Percentiles rank a stretch among this genome's conserved stretches.
These are phyloP conservation scores for Pogona vitticeps DNA, from an alignment of 2,113 vertebrate genomes.

Conservation along the genomic window DNA sequence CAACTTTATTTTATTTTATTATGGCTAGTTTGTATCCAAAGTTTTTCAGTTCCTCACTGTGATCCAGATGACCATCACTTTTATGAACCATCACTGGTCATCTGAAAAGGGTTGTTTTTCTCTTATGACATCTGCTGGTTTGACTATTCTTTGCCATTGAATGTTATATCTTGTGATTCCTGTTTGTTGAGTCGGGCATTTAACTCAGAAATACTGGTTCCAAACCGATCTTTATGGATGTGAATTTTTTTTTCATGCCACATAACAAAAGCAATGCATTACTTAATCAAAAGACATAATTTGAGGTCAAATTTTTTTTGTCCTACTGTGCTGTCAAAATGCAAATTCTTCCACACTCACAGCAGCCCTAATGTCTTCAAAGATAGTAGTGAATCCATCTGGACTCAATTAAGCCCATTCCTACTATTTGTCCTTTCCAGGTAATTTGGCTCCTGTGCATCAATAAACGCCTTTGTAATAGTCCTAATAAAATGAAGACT, in stretches of 20 bases:
- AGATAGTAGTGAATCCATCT: background rate
- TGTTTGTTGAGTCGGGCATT: background rate
- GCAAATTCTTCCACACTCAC: background rate
- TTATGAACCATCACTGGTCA: background rate
- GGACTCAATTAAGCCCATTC: conserved; percentile 22
- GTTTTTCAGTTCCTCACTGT: background rate
- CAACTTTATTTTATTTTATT: background rate
- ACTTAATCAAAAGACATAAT: background rate
- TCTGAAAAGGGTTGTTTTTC: background rate
- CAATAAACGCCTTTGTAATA: conserved; percentile 15
- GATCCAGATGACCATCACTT: background rate
- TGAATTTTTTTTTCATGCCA: background rate
- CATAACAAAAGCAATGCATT: background rate
- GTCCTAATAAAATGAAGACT: conserved; percentile 1
- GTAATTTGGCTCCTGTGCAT: conserved; percentile 14
- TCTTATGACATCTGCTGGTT: background rate
- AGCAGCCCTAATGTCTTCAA: conserved; percentile 3
- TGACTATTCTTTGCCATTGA: background rate
- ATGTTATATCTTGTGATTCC: background rate
- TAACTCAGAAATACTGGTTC: background rate
- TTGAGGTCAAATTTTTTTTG: background rate
- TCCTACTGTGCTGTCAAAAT: background rate
- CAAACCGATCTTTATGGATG: no score
- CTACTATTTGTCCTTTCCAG: conserved; percentile 10
- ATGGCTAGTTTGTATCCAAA: background rate